Evolutionary conservation across 1,140 invertebrate species (phyloP), one percentile per base, ranked within the genome.

Genomic region (Pogonognathellus flavescens): DNA sequence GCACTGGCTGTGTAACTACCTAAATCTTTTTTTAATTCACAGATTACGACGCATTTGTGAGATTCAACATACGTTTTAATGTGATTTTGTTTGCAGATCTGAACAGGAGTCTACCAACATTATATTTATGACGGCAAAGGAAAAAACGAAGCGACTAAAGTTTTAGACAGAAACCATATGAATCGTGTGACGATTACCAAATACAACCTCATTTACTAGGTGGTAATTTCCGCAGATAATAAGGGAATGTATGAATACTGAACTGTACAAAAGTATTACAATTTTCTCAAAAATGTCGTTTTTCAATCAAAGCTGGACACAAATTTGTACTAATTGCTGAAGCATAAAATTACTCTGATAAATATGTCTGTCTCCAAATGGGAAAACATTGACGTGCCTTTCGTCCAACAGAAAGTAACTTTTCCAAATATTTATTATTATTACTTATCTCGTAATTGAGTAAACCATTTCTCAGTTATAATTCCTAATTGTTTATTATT

Each of bases 161-260:
- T 94, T 2, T 92, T 99, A 86, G 95, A 98, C 22, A 95, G 93
- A 88, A 90, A 97, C 0, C 98, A 99, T 90, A 94, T 92, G 11
- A 94, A 95, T 88, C 94, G 96, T 11, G 96, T 99, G 1, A 91
- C 93, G 52, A 90, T 95, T 0, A 97, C 99, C 83, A 96, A 93
- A 92, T 99, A 97, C 90, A 99, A 98, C 92, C 91, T 93, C 14
- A 91, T 93, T 0, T 96, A 93, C 90, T 96, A 99, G 88, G 93
- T 94, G 0, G 95, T 94, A 0, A 93, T 99, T 41, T 99, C 98
- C 0, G 94, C 96, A 1, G 99, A 99, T 91, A 94, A 94, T 89
- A 94, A 94, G 50, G 97, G 97, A n/a, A 97, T 99, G 89, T 90
- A 99, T 11, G 98, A 99, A 90, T 99, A 99, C 90, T 99, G 98